A percentile compares a stretch with the other conserved stretches of the same genome.
Evolutionary conservation across 2,797 vertebrate species (phyloP).

Genomic region (Tachyglossus aculeatus): DNA sequence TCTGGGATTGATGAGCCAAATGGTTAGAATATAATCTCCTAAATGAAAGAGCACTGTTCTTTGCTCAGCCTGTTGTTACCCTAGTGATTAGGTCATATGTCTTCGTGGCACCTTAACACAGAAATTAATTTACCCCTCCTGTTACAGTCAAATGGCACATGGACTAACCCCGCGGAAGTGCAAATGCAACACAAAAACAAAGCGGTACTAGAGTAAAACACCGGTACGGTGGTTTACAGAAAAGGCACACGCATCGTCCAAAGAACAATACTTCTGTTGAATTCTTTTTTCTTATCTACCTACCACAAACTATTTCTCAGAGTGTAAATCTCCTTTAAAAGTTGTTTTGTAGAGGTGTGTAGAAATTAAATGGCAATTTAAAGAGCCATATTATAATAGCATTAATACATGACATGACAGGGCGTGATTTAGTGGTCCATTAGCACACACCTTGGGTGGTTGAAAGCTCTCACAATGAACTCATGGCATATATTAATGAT

Average conservation of each 20-base stretch:
- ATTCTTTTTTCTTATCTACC: background rate
- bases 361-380: background rate
- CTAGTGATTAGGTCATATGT: too few relatives aligned
- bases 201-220: too few relatives aligned
- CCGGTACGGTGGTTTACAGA: background rate
- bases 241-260: too few relatives aligned
- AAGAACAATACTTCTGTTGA: background rate
- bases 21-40: too few relatives aligned
- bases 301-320: background rate
- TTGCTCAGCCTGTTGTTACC: too few relatives aligned
- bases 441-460: slow-evolving; percentile 1
- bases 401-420: background rate
- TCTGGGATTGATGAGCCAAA: too few relatives aligned
- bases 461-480: background rate
- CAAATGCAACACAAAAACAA: too few relatives aligned
- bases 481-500: background rate
- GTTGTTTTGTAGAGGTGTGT: background rate
- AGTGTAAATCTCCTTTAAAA: background rate
- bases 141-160: background rate
- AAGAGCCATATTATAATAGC: slow-evolving; percentile 10
- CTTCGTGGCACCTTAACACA: background rate
- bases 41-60: too few relatives aligned
- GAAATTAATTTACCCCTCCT: background rate
- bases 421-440: background rate
- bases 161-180: background rate